Evolutionary conservation across 2,888 invertebrate genomes (phyloP).

Genomic region (Brachylomia viminalis): DNA sequence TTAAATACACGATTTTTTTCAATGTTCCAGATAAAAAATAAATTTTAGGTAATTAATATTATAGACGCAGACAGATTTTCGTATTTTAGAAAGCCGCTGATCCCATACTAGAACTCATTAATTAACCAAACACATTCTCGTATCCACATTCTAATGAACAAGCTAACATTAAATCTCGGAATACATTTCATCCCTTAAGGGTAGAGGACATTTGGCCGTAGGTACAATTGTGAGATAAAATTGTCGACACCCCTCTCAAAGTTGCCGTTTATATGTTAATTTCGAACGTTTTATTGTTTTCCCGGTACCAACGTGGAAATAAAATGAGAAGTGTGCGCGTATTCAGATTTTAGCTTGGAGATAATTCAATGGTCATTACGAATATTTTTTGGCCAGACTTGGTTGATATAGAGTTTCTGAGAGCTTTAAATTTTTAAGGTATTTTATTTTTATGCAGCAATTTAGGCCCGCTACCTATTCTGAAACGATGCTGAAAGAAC

Average conservation of each 20-base stretch:
- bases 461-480: background rate
- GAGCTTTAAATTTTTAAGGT: background rate
- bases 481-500: background rate
- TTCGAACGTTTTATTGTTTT: conserved; percentile 75
- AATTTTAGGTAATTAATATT: background rate
- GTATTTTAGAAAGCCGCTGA: background rate
- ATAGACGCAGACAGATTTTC: background rate
- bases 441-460: background rate
- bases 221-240: conserved; percentile 56
- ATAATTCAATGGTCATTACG: conserved; percentile 39
- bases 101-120: conserved; percentile 26
- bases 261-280: conserved; percentile 77
- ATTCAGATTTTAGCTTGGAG: conserved; percentile 44
- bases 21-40: background rate
- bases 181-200: conserved; percentile 57
- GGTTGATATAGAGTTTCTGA: background rate
- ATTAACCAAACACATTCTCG: conserved; percentile 47
- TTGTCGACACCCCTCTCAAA: conserved; percentile 54
- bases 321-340: conserved; percentile 54
- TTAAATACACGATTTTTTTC: background rate
- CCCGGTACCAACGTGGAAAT: conserved; percentile 66
- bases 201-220: conserved; percentile 53
- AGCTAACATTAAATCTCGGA: conserved; percentile 48
- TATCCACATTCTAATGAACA: conserved; percentile 47
- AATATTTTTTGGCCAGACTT: conserved; percentile 10